Conservation (phyloP, 2,888 invertebrate species). For the Clanis bilineata region DNA sequence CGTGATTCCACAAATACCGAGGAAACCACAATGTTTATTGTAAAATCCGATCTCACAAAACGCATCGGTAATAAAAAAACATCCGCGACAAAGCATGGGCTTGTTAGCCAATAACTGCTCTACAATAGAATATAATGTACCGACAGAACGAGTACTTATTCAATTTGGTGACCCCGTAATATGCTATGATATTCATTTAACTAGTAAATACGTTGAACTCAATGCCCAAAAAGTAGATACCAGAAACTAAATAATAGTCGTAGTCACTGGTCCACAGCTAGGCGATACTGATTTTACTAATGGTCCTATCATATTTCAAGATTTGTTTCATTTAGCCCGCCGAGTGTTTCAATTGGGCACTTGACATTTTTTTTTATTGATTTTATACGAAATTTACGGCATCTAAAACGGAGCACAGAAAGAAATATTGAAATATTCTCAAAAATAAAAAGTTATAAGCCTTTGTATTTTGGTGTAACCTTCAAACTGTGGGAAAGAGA, state of each 20-base stretch:
- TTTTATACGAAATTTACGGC: too few relatives aligned
- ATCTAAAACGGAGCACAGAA: too few relatives aligned
- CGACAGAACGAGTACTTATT: conserved; percentile 1
- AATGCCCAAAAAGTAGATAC: not conserved
- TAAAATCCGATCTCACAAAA: not conserved
- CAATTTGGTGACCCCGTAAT: conserved; percentile 10
- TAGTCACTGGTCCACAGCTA: not conserved
- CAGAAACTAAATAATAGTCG: not conserved
- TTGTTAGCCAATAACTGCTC: conserved; percentile 3
- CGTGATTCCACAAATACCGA: not conserved
- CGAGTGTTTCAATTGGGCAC: too few relatives aligned
- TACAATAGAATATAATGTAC: conserved; percentile 1
- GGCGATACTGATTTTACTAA: too few relatives aligned
- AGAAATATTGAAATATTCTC: too few relatives aligned
- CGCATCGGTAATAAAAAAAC: conserved; percentile 8
- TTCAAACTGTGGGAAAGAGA: too few relatives aligned
- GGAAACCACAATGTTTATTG: conserved; percentile 5
- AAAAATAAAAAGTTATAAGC: too few relatives aligned
- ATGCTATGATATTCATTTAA: not conserved
- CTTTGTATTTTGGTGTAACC: too few relatives aligned
- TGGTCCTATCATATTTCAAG: too few relatives aligned
- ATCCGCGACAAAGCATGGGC: not conserved
- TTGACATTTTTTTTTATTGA: too few relatives aligned
- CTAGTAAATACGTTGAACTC: not conserved
- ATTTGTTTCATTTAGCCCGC: too few relatives aligned